Percentiles rank a stretch among this genome's conserved stretches.
Evolutionary conservation across 2,888 invertebrate genomes (phyloP).

Genomic region (Drosophila prolongata): DNA sequence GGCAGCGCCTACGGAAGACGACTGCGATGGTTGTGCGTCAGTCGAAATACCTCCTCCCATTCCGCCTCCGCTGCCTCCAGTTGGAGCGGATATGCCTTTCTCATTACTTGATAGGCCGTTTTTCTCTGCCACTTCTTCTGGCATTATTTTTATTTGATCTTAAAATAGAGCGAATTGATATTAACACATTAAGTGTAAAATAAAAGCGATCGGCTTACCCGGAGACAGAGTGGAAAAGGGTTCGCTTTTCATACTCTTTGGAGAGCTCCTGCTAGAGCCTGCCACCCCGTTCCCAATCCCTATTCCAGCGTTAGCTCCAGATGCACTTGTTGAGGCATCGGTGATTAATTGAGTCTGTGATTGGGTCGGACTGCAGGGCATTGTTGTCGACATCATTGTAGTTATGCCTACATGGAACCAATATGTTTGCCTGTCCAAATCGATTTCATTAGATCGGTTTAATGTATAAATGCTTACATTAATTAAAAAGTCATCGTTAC

Average conservation of each 20-base stretch:
- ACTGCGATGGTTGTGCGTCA: constrained; percentile 13
- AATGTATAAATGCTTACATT: background rate
- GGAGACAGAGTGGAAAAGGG: constrained; percentile 49
- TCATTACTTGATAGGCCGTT: constrained; percentile 24
- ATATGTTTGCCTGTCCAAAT: background rate
- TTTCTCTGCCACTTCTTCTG: constrained; percentile 59
- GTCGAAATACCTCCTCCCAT: background rate
- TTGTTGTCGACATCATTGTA: constrained; percentile 63
- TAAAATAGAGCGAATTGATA: background rate
- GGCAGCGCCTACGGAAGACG: constrained; percentile 9
- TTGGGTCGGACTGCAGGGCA: constrained; percentile 41
- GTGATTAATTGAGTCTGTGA: constrained; percentile 42
- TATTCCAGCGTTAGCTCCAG: background rate
- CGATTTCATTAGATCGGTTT: background rate
- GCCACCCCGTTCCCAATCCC: constrained; percentile 22
- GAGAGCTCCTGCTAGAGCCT: constrained; percentile 18
- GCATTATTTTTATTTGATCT: constrained; percentile 53
- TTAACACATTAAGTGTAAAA: too few relatives aligned
- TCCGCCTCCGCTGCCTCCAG: constrained; percentile 13
- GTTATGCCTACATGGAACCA: background rate
- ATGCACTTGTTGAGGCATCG: constrained; percentile 40
- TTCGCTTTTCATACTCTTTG: constrained; percentile 54
- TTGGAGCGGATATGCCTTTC: constrained; percentile 9
- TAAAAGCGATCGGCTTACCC: constrained; percentile 35
- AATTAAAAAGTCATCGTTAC: background rate